Evolutionary conservation across 2,113 vertebrate species (phyloP).

Genomic region (Aspiorhynchus laticeps): DNA sequence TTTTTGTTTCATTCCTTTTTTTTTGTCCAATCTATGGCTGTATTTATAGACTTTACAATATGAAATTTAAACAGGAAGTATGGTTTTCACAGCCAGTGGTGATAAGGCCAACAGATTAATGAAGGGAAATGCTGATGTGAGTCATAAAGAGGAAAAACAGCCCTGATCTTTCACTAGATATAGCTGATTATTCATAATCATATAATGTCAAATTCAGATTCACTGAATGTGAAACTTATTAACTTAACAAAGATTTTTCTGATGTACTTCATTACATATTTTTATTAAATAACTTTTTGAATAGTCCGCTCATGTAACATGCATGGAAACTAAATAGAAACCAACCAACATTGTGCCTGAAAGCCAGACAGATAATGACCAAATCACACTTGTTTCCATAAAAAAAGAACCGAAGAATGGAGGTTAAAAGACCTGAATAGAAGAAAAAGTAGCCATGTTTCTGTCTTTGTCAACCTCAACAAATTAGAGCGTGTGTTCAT

Average conservation of each 20-base stretch:
- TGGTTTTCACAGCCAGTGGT: neutral
- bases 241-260: neutral
- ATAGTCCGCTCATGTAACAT: neutral
- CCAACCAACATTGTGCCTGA: neutral
- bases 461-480: slow-evolving; percentile 46
- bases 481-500: slow-evolving; percentile 61
- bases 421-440: neutral
- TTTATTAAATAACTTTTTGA: neutral
- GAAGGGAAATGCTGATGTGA: neutral
- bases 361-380: slow-evolving; percentile 12
- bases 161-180: neutral
- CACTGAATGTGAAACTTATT: neutral
- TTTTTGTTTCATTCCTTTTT: neutral
- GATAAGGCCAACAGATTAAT: neutral
- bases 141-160: neutral
- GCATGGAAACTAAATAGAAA: neutral
- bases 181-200: neutral
- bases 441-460: slow-evolving; percentile 35
- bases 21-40: neutral
- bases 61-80: neutral
- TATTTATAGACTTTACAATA: neutral
- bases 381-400: slow-evolving; percentile 37
- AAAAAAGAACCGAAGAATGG: slow-evolving; percentile 15
- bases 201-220: neutral
- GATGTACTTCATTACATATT: neutral